phyloP scores from a whole-genome alignment of 2,888 invertebrate genomes.

The Conus canariensis region DNA sequence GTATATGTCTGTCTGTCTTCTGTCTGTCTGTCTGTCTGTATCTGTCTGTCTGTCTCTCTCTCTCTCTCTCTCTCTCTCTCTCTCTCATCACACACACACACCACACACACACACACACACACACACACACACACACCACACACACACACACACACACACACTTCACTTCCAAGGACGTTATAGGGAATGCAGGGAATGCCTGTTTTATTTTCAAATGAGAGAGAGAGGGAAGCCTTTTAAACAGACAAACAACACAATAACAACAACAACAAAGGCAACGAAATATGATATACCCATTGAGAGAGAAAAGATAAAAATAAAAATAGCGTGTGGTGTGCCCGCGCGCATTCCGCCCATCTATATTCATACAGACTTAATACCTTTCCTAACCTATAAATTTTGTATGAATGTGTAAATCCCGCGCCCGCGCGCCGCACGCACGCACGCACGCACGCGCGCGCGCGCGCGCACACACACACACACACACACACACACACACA shows the following conservation, averaged over 20 bases:
- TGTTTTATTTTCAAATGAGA: no score
- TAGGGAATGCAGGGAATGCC: no score
- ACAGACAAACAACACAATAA: background rate
- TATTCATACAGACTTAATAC: background rate
- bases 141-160: background rate
- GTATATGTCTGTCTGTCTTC: no score
- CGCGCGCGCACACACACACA: background rate
- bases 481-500: background rate
- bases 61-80: no score
- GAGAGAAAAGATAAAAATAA: background rate
- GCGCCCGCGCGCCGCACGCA: background rate
- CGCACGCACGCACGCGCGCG: background rate
- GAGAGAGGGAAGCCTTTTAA: no score
- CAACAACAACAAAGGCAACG: background rate
- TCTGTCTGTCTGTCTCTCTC: background rate
- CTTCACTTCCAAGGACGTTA: no score
- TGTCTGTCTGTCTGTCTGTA: background rate
- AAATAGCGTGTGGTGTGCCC: background rate
- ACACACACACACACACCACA: background rate
- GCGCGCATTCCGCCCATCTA: background rate
- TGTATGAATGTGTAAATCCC: no score
- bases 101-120: background rate
- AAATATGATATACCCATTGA: background rate
- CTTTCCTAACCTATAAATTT: no score
- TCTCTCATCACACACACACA: conserved; percentile 1